Percentiles rank a stretch among this genome's conserved stretches.
Conservation (phyloP, 2,888 invertebrate genomes). For the Entomobrya multifasciata region DNA sequence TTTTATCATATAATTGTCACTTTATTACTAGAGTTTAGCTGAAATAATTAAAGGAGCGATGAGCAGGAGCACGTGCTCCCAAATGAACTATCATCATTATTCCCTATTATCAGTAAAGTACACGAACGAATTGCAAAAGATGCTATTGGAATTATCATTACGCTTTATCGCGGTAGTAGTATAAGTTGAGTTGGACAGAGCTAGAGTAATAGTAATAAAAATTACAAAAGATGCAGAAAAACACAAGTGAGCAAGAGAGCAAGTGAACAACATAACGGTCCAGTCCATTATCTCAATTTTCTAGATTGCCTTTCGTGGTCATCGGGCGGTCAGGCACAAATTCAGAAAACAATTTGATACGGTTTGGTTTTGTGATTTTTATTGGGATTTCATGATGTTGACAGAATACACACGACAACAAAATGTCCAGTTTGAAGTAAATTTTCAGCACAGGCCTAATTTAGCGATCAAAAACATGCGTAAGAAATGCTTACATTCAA, state of each 20-base stretch:
- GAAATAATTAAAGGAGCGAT: background rate
- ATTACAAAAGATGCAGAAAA: background rate
- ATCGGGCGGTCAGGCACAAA: background rate
- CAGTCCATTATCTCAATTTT: background rate
- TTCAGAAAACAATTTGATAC: constrained; percentile 22
- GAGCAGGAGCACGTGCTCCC: constrained; percentile 53
- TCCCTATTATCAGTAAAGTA: background rate
- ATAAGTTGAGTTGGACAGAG: background rate
- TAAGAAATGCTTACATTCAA: no score
- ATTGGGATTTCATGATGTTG: background rate
- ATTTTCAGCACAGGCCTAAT: no score
- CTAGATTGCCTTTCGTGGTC: background rate
- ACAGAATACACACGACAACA: constrained; percentile 43
- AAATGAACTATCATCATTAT: constrained; percentile 30
- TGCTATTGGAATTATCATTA: background rate
- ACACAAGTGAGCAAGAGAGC: background rate
- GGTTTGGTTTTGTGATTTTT: constrained; percentile 35
- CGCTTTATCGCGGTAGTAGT: background rate
- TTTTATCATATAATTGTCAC: constrained; percentile 1
- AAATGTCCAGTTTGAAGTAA: background rate
- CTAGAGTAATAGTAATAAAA: background rate
- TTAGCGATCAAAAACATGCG: no score
- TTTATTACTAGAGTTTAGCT: background rate
- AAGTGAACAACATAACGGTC: constrained; percentile 48
- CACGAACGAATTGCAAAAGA: background rate